Evolutionary conservation across 2,113 vertebrate genomes (phyloP).

Genomic region (Brevimyrus niger): DNA sequence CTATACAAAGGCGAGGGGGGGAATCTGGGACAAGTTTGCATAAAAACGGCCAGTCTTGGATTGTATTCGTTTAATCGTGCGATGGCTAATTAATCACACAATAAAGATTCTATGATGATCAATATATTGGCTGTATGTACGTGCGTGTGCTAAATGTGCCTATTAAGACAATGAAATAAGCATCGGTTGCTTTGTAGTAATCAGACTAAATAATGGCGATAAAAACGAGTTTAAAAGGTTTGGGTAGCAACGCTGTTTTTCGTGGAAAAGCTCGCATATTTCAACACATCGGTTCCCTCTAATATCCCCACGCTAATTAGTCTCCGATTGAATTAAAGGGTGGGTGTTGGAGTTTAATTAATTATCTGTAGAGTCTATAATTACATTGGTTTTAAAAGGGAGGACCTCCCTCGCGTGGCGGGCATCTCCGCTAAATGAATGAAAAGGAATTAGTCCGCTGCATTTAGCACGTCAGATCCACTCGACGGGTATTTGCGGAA

Average conservation of each 20-base stretch:
- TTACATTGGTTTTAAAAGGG: conserved; percentile 33
- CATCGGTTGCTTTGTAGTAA: not conserved
- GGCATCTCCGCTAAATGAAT: not conserved
- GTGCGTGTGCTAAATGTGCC: not conserved
- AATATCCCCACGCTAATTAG: conserved; percentile 27
- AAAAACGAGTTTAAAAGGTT: not conserved
- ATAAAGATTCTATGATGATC: not conserved
- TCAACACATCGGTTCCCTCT: conserved; percentile 4
- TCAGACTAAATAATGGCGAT: not conserved
- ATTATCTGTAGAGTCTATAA: conserved; percentile 32
- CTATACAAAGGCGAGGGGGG: not conserved
- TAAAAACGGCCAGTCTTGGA: not conserved
- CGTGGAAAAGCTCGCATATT: not conserved
- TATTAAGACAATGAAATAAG: not conserved
- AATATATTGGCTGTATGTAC: not conserved
- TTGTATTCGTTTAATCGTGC: not conserved
- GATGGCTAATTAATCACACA: not conserved
- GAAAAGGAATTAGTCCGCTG: not conserved
- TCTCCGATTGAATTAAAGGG: conserved; percentile 28
- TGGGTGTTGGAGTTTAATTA: conserved; percentile 30
- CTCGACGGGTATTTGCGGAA: not conserved
- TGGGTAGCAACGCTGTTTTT: not conserved
- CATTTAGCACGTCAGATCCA: not conserved
- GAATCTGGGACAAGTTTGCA: not conserved
- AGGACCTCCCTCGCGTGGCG: conserved; percentile 19